Conservation (phyloP, 2,888 invertebrate species). For the Leptinotarsa haldemani region DNA sequence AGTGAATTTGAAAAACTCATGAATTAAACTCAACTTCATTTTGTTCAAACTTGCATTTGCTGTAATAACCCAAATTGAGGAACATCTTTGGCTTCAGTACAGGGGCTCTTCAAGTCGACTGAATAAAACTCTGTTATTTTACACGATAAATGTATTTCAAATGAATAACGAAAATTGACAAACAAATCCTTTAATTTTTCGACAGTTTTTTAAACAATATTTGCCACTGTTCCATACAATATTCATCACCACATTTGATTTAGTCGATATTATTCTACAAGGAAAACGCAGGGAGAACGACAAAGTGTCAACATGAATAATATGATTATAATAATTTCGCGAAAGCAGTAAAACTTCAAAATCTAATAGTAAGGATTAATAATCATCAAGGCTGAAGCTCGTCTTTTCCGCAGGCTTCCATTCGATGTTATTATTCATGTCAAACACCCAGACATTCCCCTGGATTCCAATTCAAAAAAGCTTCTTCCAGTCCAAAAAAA, state of each 20-base stretch:
- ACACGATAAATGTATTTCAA: constrained; percentile 19
- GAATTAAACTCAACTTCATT: no score
- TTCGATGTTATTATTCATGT: not conserved
- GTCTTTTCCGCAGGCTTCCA: not conserved
- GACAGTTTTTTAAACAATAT: constrained; percentile 3
- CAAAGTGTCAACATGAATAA: not conserved
- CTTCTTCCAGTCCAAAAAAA: constrained; percentile 26
- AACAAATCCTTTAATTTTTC: not conserved
- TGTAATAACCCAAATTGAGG: no score
- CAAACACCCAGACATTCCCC: not conserved
- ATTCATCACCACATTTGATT: constrained; percentile 4
- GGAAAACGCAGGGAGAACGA: not conserved
- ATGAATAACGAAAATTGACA: constrained; percentile 20
- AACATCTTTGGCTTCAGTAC: no score
- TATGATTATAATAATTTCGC: no score
- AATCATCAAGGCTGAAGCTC: not conserved
- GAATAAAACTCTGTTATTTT: constrained; percentile 3
- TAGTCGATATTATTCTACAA: not conserved
- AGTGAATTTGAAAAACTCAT: no score
- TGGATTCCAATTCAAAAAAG: not conserved
- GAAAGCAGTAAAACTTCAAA: not conserved
- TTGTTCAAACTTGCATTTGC: no score
- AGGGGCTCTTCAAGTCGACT: not conserved
- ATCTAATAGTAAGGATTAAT: not conserved
- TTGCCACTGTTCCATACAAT: constrained; percentile 5